phyloP scores from a whole-genome alignment of 2,797 vertebrate genomes.

The Chanos chanos region DNA sequence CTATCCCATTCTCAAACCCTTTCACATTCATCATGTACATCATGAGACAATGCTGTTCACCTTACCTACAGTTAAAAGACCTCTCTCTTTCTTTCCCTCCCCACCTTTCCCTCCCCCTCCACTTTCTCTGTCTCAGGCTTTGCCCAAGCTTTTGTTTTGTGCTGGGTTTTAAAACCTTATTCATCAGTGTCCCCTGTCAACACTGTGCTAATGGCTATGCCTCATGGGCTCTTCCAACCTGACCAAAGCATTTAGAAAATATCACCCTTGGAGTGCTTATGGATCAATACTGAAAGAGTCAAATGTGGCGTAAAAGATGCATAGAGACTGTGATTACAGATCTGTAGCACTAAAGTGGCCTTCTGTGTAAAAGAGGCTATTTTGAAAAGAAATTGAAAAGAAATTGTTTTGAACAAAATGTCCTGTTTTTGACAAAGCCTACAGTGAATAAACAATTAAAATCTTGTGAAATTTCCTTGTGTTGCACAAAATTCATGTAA shows the following conservation, averaged over 20 bases:
- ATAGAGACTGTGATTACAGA: background rate
- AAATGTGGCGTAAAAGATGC: background rate
- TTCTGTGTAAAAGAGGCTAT: no score
- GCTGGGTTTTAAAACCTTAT: conserved; percentile 60
- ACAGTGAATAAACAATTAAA: no score
- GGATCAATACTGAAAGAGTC: conserved; percentile 22
- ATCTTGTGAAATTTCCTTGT: no score
- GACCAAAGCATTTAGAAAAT: conserved; percentile 37
- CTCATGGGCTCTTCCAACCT: conserved; percentile 50
- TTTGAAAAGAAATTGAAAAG: no score
- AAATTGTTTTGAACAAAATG: no score
- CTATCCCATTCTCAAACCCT: conserved; percentile 37
- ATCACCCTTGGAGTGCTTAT: conserved; percentile 27
- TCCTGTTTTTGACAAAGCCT: no score
- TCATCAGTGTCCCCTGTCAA: conserved; percentile 50
- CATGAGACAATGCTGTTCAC: conserved; percentile 40
- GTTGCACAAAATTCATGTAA: no score
- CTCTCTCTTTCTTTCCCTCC: conserved; percentile 27
- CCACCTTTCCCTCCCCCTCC: conserved; percentile 27
- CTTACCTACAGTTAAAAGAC: conserved; percentile 21
- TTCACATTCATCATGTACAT: conserved; percentile 48
- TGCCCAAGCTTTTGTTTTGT: conserved; percentile 40
- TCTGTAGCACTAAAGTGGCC: background rate
- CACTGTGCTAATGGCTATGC: conserved; percentile 53
- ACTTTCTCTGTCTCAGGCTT: conserved; percentile 4